phyloP scores from a whole-genome alignment of 2,888 invertebrate species.

The Tenthredo distinguenda region DNA sequence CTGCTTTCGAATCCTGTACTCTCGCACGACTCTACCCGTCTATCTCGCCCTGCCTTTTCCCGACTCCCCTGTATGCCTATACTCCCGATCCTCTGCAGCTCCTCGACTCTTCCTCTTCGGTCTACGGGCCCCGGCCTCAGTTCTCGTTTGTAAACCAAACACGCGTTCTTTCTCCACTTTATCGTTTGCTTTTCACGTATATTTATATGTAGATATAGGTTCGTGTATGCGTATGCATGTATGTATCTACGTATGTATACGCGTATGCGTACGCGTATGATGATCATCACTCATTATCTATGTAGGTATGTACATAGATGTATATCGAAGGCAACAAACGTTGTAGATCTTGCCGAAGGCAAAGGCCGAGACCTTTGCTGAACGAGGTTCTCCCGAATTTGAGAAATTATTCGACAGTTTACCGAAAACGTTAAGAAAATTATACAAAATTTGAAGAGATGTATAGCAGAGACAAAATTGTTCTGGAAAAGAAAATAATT shows the following conservation, averaged over 20 bases:
- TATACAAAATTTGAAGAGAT: not conserved
- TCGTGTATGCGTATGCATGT: not conserved
- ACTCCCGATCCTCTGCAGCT: not conserved
- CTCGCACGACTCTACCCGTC: not conserved
- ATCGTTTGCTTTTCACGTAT: slow-evolving; percentile 7
- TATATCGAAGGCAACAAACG: not conserved
- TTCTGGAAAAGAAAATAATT: not conserved
- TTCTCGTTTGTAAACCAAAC: slow-evolving; percentile 30
- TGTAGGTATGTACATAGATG: not conserved
- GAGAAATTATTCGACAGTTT: not conserved
- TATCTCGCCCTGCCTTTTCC: not conserved
- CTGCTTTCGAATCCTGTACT: not conserved
- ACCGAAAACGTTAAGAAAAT: not conserved
- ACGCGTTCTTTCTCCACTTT: slow-evolving; percentile 18
- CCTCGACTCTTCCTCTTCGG: slow-evolving; percentile 1
- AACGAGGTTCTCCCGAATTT: not conserved
- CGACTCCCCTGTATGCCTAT: not conserved
- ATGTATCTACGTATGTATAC: not conserved
- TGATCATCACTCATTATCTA: slow-evolving; percentile 1
- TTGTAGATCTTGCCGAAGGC: not conserved
- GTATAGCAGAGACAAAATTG: too few species aligned
- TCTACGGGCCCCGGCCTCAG: not conserved
- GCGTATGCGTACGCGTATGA: not conserved
- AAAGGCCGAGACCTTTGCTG: not conserved
- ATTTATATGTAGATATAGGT: not conserved